A percentile compares a stretch with the other conserved stretches of the same genome.
Evolutionary conservation across 1,140 invertebrate species (phyloP).

Genomic region (Orius laevigatus): DNA sequence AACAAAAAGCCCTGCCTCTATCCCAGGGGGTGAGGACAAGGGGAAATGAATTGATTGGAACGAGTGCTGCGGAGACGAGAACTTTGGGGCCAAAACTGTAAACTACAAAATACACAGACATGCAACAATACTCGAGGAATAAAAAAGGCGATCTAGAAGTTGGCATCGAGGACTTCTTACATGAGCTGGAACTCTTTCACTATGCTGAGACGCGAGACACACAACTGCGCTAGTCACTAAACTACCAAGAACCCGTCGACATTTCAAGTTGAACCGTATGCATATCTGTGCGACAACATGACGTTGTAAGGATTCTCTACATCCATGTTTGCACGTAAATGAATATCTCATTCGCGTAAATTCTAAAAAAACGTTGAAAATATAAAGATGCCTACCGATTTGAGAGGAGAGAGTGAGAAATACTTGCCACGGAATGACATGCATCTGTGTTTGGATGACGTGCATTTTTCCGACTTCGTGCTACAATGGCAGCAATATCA

Average conservation of each 20-base stretch:
- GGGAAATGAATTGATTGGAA: no score
- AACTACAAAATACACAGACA: no score
- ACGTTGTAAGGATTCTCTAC: slow-evolving; percentile 44
- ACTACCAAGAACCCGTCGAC: slow-evolving; percentile 54
- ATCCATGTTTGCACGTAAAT: slow-evolving; percentile 51
- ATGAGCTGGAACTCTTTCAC: slow-evolving; percentile 58
- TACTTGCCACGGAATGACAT: slow-evolving; percentile 62
- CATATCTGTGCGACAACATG: slow-evolving; percentile 66
- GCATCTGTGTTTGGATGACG: slow-evolving; percentile 71
- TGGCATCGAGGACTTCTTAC: slow-evolving; percentile 31
- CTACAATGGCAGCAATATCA: slow-evolving; percentile 63
- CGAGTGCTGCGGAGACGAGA: not conserved
- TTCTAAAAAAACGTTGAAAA: slow-evolving; percentile 33
- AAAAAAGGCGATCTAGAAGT: slow-evolving; percentile 14
- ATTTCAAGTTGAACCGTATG: slow-evolving; percentile 60
- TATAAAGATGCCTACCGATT: no score
- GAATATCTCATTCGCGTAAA: slow-evolving; percentile 62
- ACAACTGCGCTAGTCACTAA: slow-evolving; percentile 47
- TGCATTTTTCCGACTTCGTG: slow-evolving; percentile 68
- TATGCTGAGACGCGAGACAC: slow-evolving; percentile 45
- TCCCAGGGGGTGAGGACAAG: no score
- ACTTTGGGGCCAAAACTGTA: slow-evolving; percentile 16
- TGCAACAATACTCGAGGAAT: not conserved
- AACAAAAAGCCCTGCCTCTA: not conserved
- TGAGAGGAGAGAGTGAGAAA: not conserved